Base-by-base conservation (phyloP, 2,888 invertebrate species). In the Drosophila fungiperda region DNA sequence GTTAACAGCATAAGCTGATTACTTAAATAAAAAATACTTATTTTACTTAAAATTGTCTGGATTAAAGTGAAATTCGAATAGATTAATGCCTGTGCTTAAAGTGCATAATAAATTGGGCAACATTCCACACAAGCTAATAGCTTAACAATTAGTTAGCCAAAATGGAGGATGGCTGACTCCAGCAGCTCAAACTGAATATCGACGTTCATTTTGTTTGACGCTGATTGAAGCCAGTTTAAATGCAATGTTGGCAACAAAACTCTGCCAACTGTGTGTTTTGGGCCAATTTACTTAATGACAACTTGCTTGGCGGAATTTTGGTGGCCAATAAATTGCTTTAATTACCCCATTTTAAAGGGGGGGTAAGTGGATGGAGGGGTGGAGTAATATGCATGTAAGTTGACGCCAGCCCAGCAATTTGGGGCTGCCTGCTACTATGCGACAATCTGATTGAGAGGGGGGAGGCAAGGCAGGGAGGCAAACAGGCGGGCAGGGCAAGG, bases 321-420 rank as follows among this genome's bases (percentile, higher is more conserved):
- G 62, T 73, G 70, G 75, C 71, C 89, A 87, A 91, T 89, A 91
- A 91, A 89, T 91, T 90, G 90, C 79, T 84, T 90, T 91, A 89
- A 89, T 89, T 90, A 81, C 87, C 89, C 89, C 79, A 89, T 89
- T 91, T 89, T 76, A 82, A 89, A 87, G 76, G 73, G 45, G 45
- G 45, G 23, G 8, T 8, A 38, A 23, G 23, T 15, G 45, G 50
- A 38, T 45, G n/a, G 48, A n/a, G 45, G 11, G 49, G 15, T 48
- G 57, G 68, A 72, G 85, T 89, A 85, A 89, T 87, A 79, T 74
- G 68, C 71, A 74, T 90, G 90, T 90, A 87, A 85, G 85, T 73
- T 85, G 76, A 73, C 53, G 73, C 63, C 66, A 55, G 62, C 55
- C 58, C 69, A 82, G 23, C 69, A 79, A 88, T 88, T 90, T 83